Conservation (phyloP, 2,113 vertebrate genomes). For the Ailurus styani region DNA sequence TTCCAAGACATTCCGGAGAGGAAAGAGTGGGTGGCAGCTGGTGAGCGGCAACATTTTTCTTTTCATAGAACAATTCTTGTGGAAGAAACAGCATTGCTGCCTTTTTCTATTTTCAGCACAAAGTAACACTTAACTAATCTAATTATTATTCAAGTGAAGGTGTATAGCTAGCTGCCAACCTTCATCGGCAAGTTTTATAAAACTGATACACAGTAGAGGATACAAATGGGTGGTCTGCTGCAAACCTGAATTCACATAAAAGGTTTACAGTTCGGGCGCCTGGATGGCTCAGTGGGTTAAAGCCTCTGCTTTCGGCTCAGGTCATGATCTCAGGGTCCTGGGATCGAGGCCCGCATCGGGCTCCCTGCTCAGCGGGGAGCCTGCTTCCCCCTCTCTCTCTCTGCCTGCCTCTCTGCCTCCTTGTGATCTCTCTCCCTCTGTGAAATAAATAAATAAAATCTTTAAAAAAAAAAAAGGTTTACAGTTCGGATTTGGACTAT, state of each 20-base stretch:
- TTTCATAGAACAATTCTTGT: slow-evolving; percentile 57
- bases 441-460: no score
- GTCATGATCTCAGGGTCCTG: no score
- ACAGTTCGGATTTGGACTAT: neutral
- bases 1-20: slow-evolving; percentile 36
- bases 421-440: no score
- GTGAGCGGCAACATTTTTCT: slow-evolving; percentile 38
- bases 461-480: no score
- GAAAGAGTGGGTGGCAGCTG: slow-evolving; percentile 46
- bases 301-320: no score
- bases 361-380: no score
- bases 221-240: neutral
- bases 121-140: slow-evolving; percentile 60
- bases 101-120: slow-evolving; percentile 59
- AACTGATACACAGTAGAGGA: neutral
- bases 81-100: slow-evolving; percentile 43
- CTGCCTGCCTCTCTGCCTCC: no score
- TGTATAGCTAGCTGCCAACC: slow-evolving; percentile 24
- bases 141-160: slow-evolving; percentile 54
- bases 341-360: no score
- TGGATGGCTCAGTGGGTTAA: no score
- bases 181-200: slow-evolving; percentile 16
- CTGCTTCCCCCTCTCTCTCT: no score
- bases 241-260: neutral
- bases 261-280: neutral